Evolutionary conservation across 2,888 invertebrate genomes (phyloP), one percentile per base, ranked within the genome.

Genomic region (Andrena hattorfiana): DNA sequence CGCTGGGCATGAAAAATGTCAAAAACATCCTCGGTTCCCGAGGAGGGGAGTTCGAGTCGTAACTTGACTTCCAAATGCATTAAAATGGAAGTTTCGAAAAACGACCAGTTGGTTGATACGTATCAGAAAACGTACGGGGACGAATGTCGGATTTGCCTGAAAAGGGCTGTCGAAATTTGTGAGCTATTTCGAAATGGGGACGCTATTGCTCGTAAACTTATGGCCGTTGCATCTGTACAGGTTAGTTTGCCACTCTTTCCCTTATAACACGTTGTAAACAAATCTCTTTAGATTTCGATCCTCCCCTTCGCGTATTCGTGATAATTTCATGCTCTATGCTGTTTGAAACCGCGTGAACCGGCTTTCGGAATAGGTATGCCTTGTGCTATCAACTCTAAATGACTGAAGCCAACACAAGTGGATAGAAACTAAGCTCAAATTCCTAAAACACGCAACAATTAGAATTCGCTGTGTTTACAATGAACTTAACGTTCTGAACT

Each of bases 181-280:
- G 86, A 91, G 78, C 81, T 92, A n/a, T 92, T 92, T 77, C 83
- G 79, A 69, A 85, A 87, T 76, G 86, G 87, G 71, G 85, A 87
- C 49, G 86, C 89, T 63, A 86, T 92, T 77, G 77, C 90, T 35
- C 78, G 80, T 71, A 93, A 92, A 86, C 85, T 93, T 70, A 92
- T 92, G 92, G 91, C 91, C 51, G 87, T 92, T 71, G 93, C 92
- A 77, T 89, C 91, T 10, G 91, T 93, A 70, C 91, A 93, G 93
- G 93, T 93, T 92, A 92, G 90, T 73, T 78, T 71, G 35, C n/a
- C 20, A 54, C 42, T 49, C 20, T 26, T 48, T 68, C 35, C 16
- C 23, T 62, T 49, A 62, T 32, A 73, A n/a, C 13, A 72, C 5
- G 54, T 26, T 16, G 1, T 63, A 67, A 26, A n/a, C 28, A 48